A percentile compares a stretch with the other conserved stretches of the same genome.
Conservation (phyloP, 2,888 invertebrate genomes). For the Eudemis profundana region DNA sequence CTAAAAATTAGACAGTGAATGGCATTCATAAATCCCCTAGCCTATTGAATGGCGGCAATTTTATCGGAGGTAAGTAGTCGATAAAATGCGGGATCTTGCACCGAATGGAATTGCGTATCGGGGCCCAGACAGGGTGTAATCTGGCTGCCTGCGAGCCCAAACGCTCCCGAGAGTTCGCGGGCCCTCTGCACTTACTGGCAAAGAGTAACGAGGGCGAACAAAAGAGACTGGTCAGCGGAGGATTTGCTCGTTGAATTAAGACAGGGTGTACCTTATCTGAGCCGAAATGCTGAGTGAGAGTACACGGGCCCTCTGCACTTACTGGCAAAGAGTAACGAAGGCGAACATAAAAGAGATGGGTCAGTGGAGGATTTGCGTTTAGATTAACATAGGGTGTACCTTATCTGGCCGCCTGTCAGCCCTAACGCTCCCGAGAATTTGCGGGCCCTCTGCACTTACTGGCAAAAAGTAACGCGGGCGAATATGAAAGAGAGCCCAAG, state of each 20-base stretch:
- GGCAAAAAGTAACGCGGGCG: constrained; percentile 59
- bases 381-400: constrained; percentile 83
- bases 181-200: constrained; percentile 66
- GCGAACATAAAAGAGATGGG: neutral
- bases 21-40: constrained; percentile 45
- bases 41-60: constrained; percentile 60
- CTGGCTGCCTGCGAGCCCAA: constrained; percentile 80
- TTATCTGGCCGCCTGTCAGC: constrained; percentile 81
- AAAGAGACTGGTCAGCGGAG: neutral
- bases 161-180: constrained; percentile 75
- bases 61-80: constrained; percentile 68
- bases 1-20: constrained; percentile 33
- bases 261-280: constrained; percentile 82
- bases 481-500: neutral
- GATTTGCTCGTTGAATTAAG: too few species aligned
- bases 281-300: constrained; percentile 79
- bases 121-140: constrained; percentile 83
- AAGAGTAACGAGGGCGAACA: constrained; percentile 55
- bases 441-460: constrained; percentile 65
- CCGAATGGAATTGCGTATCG: constrained; percentile 82
- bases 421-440: constrained; percentile 78
- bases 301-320: constrained; percentile 67
- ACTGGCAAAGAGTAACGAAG: constrained; percentile 60
- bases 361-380: too few species aligned
- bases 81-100: constrained; percentile 81